Percentiles rank a stretch among this genome's conserved stretches.
Conservation (phyloP, 2,888 invertebrate genomes). For the Amiota communis region DNA sequence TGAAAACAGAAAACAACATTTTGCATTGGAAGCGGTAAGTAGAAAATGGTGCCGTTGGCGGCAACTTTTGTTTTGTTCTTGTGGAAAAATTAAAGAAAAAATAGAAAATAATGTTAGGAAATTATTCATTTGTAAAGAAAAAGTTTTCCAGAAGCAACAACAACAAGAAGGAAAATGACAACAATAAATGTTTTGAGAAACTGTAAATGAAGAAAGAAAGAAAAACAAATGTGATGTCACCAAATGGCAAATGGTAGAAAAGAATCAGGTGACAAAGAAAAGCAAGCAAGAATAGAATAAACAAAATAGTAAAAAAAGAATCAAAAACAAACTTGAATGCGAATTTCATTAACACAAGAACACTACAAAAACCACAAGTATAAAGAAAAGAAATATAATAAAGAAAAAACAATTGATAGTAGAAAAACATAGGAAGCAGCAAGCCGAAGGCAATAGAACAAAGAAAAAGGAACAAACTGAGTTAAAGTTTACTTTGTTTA, state of each 20-base stretch:
- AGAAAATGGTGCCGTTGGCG: slow-evolving; percentile 2
- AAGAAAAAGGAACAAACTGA: neutral
- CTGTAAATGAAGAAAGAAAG: too few relatives aligned
- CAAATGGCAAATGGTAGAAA: too few relatives aligned
- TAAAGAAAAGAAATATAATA: neutral
- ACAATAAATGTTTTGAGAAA: too few relatives aligned
- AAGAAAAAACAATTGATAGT: slow-evolving; percentile 11
- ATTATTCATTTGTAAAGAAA: neutral
- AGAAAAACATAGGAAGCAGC: neutral
- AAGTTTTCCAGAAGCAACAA: too few relatives aligned
- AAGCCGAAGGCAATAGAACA: neutral
- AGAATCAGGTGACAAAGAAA: too few relatives aligned
- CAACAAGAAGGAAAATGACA: too few relatives aligned
- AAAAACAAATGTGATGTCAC: too few relatives aligned
- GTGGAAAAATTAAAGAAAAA: too few relatives aligned
- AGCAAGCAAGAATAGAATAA: too few relatives aligned
- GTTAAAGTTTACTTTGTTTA: too few relatives aligned
- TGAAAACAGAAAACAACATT: neutral
- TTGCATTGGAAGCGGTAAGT: neutral
- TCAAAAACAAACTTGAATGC: neutral
- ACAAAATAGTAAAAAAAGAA: too few relatives aligned
- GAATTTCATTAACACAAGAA: slow-evolving; percentile 5
- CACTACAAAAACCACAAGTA: neutral
- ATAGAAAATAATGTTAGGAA: neutral
- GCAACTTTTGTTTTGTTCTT: neutral